Conservation (phyloP, 2,888 invertebrate species). For the Cataglyphis rosenhaueri region DNA sequence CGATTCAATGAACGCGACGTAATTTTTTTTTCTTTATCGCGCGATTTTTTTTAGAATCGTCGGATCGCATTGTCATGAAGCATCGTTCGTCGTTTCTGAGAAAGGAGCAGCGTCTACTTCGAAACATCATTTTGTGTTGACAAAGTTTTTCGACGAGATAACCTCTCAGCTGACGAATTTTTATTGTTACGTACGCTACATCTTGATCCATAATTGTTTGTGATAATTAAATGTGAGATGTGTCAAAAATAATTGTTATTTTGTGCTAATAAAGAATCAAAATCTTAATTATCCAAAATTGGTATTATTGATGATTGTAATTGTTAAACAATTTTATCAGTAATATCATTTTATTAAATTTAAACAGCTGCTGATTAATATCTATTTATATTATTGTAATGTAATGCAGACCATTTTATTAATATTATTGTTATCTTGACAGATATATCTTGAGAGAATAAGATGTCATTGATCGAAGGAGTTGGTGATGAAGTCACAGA, state of each 20-base stretch:
- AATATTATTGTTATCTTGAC: neutral
- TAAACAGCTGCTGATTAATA: neutral
- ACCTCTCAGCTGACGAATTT: constrained; percentile 12
- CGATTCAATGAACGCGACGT: neutral
- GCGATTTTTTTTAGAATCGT: neutral
- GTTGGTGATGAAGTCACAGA: constrained; percentile 94
- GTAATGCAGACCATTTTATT: neutral
- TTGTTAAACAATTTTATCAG: neutral
- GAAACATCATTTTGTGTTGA: constrained; percentile 1
- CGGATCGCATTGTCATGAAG: constrained; percentile 10
- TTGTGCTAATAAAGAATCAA: neutral
- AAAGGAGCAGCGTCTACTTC: neutral
- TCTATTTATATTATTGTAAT: neutral
- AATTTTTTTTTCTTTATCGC: neutral
- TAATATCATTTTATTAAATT: neutral
- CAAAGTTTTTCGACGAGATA: constrained; percentile 1
- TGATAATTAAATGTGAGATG: neutral
- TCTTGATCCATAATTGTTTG: neutral
- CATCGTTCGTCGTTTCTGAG: neutral
- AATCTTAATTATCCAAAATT: neutral
- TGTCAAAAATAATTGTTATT: neutral
- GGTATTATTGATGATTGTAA: no score
- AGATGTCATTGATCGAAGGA: constrained; percentile 92
- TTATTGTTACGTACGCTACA: neutral
- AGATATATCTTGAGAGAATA: constrained; percentile 71